phyloP scores from a whole-genome alignment of 2,113 vertebrate species.

The Mola mola region DNA sequence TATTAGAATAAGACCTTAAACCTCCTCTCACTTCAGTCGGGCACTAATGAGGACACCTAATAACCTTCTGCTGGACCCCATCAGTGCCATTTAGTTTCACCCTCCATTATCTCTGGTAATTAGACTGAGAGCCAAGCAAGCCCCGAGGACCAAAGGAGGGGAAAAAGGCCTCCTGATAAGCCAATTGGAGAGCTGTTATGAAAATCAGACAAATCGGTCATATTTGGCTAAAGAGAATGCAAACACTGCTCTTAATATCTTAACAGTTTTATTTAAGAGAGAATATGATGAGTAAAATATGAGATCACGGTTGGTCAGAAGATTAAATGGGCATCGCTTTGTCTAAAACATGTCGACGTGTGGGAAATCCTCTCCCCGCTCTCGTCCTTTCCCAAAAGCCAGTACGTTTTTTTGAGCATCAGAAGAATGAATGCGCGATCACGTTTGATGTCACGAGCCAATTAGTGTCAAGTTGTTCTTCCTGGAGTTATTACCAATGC shows the following conservation, averaged over 20 bases:
- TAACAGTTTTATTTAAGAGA: background rate
- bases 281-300: background rate
- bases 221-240: conserved; percentile 19
- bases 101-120: conserved; percentile 81
- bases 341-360: conserved; percentile 13
- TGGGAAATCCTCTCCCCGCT: too few species aligned
- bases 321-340: conserved; percentile 15
- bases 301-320: background rate
- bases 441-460: conserved; percentile 69
- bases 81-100: conserved; percentile 76
- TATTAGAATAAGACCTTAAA: conserved; percentile 76
- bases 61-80: conserved; percentile 81
- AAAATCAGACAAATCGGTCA: conserved; percentile 50
- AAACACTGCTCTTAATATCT: conserved; percentile 8
- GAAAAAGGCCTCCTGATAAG: conserved; percentile 37
- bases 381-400: conserved; percentile 42
- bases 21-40: conserved; percentile 69
- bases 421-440: conserved; percentile 50
- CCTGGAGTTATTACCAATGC: conserved; percentile 53
- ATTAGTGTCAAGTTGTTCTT: conserved; percentile 73
- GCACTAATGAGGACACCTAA: conserved; percentile 80
- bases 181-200: conserved; percentile 46
- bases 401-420: conserved; percentile 41
- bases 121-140: conserved; percentile 68
- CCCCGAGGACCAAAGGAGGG: conserved; percentile 57